Evolutionary conservation across 2,797 vertebrate species (phyloP), one percentile per base, ranked within the genome.

Genomic region (Sebastes aleutianus): DNA sequence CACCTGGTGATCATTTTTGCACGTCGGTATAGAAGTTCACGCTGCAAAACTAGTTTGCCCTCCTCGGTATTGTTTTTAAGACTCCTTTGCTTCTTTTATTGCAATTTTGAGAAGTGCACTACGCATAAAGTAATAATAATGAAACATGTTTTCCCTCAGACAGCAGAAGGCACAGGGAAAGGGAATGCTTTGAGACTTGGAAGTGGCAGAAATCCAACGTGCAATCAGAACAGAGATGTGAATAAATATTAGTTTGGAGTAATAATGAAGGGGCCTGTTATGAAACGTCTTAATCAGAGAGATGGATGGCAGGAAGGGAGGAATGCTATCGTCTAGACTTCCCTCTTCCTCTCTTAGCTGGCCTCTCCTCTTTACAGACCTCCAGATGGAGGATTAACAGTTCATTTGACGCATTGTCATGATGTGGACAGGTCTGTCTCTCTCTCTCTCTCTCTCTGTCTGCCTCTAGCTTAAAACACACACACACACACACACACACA

Each of bases 311-410:
- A 85, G 87, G 83, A 76, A 84, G 82, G 58, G 82, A 89, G 85
- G 85, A 89, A 90, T 76, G 87, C 85, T 34, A 29, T 80, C 16
- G 90, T 91, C 89, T 90, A 92, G 89, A 93, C 92, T 61, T 83
- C 34, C 59, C 63, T 86, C 85, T 83, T 77, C 82, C 79, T 83
- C 68, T 69, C 63, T 18, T 32, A 26, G 65, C 74, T 6, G 36
- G 20, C 72, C 72, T 71, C 75, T 73, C 8, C 63, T 68, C 72
- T 57, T 18, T 8, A 32, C 74, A 85, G 82, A 73, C 32, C 61
- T 86, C 87, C 89, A 91, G 88, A 88, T 81, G 87, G 82, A 79
- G 85, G 82, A 83, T 90, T 89, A 91, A 90, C 89, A 84, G 83
- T 84, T 91, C 75, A 87, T 80, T 79, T 83, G 85, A 85, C 26